Conservation (phyloP, 2,797 vertebrate species). For the Epinephelus malabaricus region DNA sequence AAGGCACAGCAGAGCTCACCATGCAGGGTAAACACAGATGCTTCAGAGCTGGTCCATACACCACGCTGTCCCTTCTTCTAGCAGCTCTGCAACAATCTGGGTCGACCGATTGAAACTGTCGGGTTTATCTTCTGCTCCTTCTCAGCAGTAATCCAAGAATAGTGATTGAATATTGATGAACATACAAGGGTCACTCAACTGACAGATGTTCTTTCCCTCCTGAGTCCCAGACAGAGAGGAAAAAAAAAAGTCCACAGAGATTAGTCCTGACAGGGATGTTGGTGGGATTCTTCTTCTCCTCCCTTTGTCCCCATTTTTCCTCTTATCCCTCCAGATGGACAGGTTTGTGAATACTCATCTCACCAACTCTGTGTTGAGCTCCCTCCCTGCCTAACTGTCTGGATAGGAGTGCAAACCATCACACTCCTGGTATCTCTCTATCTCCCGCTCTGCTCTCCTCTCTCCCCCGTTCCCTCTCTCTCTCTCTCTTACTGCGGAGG, state of each 20-base stretch:
- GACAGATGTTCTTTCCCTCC: conserved; percentile 66
- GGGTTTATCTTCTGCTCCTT: conserved; percentile 41
- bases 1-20: conserved; percentile 76
- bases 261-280: conserved; percentile 63
- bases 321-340: conserved; percentile 58
- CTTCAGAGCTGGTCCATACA: conserved; percentile 60
- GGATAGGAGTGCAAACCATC: conserved; percentile 73
- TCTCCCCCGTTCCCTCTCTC: conserved; percentile 34
- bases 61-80: conserved; percentile 45
- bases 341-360: conserved; percentile 64
- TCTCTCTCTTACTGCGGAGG: conserved; percentile 94
- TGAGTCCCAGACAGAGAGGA: conserved; percentile 37
- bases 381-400: conserved; percentile 81
- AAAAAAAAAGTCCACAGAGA: conserved; percentile 64
- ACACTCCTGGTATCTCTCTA: conserved; percentile 76
- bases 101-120: conserved; percentile 49
- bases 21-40: conserved; percentile 73
- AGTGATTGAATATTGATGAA: conserved; percentile 56
- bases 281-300: conserved; percentile 55
- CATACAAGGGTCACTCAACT: conserved; percentile 55
- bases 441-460: conserved; percentile 88
- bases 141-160: conserved; percentile 68
- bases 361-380: conserved; percentile 81
- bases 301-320: conserved; percentile 49
- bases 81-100: conserved; percentile 60